Evolutionary conservation across 2,113 vertebrate species (phyloP).

Genomic region (Triplophysa dalaica): DNA sequence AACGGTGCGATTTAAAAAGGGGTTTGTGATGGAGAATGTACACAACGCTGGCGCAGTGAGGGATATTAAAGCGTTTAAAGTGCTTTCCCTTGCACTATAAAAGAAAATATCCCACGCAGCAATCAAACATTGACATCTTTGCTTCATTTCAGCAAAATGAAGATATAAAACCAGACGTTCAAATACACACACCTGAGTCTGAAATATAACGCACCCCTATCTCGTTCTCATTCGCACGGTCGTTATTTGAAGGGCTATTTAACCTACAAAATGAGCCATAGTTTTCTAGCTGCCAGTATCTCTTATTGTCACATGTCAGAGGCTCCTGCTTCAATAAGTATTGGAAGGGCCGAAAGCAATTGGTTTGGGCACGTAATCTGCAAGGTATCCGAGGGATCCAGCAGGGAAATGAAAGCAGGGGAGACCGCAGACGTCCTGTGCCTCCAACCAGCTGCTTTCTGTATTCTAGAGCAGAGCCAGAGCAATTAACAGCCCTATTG

Average conservation of each 20-base stretch:
- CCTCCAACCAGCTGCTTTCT: conserved; percentile 49
- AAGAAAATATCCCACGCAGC: neutral
- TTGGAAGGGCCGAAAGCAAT: conserved; percentile 54
- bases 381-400: conserved; percentile 23
- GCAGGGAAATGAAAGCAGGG: neutral
- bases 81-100: neutral
- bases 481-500: conserved; percentile 58
- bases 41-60: neutral
- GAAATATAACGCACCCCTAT: neutral
- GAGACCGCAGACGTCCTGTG: neutral
- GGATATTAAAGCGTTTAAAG: conserved; percentile 22
- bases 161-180: conserved; percentile 17
- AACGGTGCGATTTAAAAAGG: conserved; percentile 9
- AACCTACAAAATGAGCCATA: conserved; percentile 37
- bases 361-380: conserved; percentile 58
- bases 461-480: conserved; percentile 55
- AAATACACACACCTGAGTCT: conserved; percentile 1
- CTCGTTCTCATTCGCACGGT: conserved; percentile 7
- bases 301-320: conserved; percentile 51
- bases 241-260: conserved; percentile 35
- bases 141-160: neutral
- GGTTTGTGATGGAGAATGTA: conserved; percentile 8
- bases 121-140: neutral
- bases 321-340: conserved; percentile 52
- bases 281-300: conserved; percentile 44